Evolutionary conservation across 2,113 vertebrate genomes (phyloP).

Genomic region (Willisornis vidua): DNA sequence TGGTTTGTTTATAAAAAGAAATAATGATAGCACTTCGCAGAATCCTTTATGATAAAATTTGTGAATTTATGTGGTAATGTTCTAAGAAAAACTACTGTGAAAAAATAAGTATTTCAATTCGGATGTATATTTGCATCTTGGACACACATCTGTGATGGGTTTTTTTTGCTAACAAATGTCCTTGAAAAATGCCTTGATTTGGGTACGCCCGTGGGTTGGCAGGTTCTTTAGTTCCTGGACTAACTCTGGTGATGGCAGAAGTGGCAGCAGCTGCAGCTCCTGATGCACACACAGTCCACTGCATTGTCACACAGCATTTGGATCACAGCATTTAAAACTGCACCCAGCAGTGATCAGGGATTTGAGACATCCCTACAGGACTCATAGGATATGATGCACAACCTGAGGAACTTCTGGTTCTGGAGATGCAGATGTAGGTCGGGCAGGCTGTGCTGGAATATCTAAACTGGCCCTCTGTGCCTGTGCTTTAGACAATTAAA

Average conservation of each 20-base stretch:
- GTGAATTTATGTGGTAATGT: background rate
- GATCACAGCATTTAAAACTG: background rate
- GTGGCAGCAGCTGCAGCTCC: constrained; percentile 34
- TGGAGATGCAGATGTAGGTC: background rate
- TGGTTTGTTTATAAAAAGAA: background rate
- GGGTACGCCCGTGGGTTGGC: background rate
- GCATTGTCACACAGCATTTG: background rate
- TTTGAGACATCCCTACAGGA: background rate
- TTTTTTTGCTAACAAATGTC: background rate
- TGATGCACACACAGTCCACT: background rate
- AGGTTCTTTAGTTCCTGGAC: background rate
- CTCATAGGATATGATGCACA: background rate
- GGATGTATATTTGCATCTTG: constrained; percentile 14
- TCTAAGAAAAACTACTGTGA: background rate
- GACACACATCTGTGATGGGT: background rate
- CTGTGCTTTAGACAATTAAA: background rate
- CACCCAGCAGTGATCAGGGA: background rate
- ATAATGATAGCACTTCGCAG: background rate
- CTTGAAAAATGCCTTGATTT: background rate
- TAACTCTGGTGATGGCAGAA: constrained; percentile 18
- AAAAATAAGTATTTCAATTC: background rate
- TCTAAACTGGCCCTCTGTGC: background rate
- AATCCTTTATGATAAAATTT: background rate
- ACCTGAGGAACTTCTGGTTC: background rate
- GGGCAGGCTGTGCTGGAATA: background rate